These are phyloP conservation scores for Arctopsyche grandis DNA, from an alignment of 1,140 invertebrate species.

Conservation along the genomic window DNA sequence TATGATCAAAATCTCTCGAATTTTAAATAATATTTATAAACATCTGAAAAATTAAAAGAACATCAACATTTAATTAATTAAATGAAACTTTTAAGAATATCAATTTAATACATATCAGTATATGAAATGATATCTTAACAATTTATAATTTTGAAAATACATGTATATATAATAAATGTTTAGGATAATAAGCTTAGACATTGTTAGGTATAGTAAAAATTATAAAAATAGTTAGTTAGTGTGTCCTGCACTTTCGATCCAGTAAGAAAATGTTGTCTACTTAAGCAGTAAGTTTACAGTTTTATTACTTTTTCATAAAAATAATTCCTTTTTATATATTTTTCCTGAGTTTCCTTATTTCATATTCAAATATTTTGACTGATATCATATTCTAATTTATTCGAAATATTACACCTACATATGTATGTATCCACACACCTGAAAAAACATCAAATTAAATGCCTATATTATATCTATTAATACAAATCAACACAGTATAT, in stretches of 20 bases:
- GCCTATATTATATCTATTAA: too few relatives aligned
- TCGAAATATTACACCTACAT: too few relatives aligned
- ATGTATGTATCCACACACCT: too few relatives aligned
- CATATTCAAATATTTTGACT: background rate
- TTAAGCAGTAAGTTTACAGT: background rate
- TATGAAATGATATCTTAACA: conserved; percentile 47
- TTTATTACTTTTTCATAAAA: background rate
- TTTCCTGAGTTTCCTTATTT: background rate
- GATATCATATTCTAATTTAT: too few relatives aligned
- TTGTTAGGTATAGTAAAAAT: too few relatives aligned
- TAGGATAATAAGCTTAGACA: too few relatives aligned
- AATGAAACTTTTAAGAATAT: conserved; percentile 54
- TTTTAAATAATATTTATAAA: conserved; percentile 30
- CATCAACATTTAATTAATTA: conserved; percentile 1
- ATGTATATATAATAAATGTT: background rate
- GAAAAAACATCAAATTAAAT: too few relatives aligned
- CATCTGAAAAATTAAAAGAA: conserved; percentile 18
- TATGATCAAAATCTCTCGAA: conserved; percentile 29
- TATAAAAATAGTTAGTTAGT: background rate
- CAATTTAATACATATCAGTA: conserved; percentile 55
- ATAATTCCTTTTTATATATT: background rate
- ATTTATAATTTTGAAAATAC: background rate
- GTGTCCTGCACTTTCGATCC: conserved; percentile 28
- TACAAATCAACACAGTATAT: too few relatives aligned
- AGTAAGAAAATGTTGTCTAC: conserved; percentile 14